These are phyloP conservation scores for Bombus waltoni DNA, from an alignment of 1,140 invertebrate genomes.

Conservation along the genomic window DNA sequence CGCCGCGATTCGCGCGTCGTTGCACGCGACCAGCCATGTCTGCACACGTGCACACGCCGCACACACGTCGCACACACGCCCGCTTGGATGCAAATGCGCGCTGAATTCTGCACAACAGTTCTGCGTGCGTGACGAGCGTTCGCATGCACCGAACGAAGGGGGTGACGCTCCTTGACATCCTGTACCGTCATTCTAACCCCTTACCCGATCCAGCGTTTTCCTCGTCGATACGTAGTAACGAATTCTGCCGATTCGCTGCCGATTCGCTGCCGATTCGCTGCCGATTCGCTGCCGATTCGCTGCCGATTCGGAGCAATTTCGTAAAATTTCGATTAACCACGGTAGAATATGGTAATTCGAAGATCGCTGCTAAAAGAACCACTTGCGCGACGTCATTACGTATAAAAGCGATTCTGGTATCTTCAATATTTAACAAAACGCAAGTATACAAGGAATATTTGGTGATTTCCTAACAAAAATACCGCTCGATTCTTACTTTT, in stretches of 20 bases:
- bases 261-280: too few species aligned
- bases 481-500: too few species aligned
- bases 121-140: constrained; percentile 21
- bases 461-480: too few species aligned
- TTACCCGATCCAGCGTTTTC: neutral
- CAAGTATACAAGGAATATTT: too few species aligned
- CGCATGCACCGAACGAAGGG: neutral
- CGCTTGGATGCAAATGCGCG: constrained; percentile 34
- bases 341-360: neutral
- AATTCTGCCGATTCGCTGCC: neutral
- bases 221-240: too few species aligned
- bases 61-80: constrained; percentile 29
- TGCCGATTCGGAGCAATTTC: neutral
- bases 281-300: too few species aligned
- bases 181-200: neutral
- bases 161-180: constrained; percentile 35
- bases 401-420: too few species aligned
- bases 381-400: too few species aligned
- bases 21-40: constrained; percentile 55
- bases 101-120: constrained; percentile 19
- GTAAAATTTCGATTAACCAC: neutral
- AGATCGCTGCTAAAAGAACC: rapidly evolving
- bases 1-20: constrained; percentile 43
- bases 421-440: too few species aligned
- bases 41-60: constrained; percentile 39